Evolutionary conservation across 2,113 vertebrate species (phyloP), one percentile per base, ranked within the genome.

Genomic region (Cinclus cinclus): DNA sequence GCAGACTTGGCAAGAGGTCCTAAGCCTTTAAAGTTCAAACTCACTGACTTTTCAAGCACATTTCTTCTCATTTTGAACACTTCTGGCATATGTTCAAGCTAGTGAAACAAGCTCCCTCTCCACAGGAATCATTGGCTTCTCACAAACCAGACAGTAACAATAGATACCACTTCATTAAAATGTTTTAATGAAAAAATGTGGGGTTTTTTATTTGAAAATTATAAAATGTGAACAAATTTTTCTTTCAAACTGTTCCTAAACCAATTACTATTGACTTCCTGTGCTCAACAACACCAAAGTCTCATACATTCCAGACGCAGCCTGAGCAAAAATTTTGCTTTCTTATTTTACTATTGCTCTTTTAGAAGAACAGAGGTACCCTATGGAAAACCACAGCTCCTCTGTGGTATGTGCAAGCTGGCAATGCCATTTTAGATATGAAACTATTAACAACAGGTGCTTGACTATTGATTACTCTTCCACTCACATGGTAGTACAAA

Each of bases 1-100:
- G 74, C 65, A 94, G 91, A 95, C 83, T 89, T 96, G 89, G 87
- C 89, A 95, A 68, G 84, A 91, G 53, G 94, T 82, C 87, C 41
- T 44, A 68, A 70, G 58, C 55, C 65, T 89, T 86, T 68, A 12
- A 60, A 92, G 89, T 69, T 82, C 81, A 94, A 95, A 65, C 28
- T 37, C 53, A 82, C 65, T 76, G 89, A 92, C 83, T 89, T 90
- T 77, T 78, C 73, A 89, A 85, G 70, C 46, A 79, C 42, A 20
- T 82, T 92, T 87, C 37, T 87, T 91, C 80, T 69, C 47, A 59
- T 74, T 76, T 33, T 79, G 58, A 87, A 75, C 41, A 69, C 18
- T 87, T 69, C 74, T 85, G 91, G 81, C 62, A 53, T 9, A 28
- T 20, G 18, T 42, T 87, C 65, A 73, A 64, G 59, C 22, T 4